These are phyloP conservation scores for Melanitta fusca DNA, from an alignment of 2,797 vertebrate genomes.

Conservation along the genomic window DNA sequence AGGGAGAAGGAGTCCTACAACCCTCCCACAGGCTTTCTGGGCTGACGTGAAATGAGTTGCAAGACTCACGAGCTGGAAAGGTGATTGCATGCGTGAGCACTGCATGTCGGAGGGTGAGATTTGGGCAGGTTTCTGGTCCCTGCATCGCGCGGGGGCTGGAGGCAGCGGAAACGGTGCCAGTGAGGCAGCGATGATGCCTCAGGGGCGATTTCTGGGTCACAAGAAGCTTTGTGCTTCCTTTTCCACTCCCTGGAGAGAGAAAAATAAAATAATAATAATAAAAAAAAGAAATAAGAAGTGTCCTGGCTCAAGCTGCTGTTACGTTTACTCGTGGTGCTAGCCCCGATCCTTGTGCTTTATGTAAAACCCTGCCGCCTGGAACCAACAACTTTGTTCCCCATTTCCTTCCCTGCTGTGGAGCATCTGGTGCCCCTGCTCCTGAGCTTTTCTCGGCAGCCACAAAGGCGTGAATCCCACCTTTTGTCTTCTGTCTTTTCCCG, in stretches of 20 bases:
- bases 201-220: not conserved
- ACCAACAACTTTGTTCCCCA: not conserved
- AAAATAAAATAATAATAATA: not conserved
- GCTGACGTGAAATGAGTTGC: not conserved
- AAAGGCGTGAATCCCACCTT: not conserved
- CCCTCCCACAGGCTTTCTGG: rapidly evolving
- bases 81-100: not conserved
- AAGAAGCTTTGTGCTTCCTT: not conserved
- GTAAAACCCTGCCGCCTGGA: not conserved
- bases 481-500: not conserved
- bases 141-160: not conserved
- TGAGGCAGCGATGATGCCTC: not conserved
- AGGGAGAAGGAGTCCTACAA: not conserved
- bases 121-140: not conserved
- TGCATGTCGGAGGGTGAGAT: not conserved
- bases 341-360: not conserved
- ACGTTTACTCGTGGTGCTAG: not conserved
- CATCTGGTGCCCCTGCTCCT: not conserved
- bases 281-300: not conserved
- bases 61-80: not conserved
- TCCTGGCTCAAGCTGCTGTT: not conserved
- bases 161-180: not conserved
- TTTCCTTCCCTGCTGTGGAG: not conserved
- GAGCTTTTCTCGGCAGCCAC: not conserved
- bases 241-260: too few relatives aligned